Conservation (phyloP, 2,888 invertebrate species). For the Rhyacophila evoluta region DNA sequence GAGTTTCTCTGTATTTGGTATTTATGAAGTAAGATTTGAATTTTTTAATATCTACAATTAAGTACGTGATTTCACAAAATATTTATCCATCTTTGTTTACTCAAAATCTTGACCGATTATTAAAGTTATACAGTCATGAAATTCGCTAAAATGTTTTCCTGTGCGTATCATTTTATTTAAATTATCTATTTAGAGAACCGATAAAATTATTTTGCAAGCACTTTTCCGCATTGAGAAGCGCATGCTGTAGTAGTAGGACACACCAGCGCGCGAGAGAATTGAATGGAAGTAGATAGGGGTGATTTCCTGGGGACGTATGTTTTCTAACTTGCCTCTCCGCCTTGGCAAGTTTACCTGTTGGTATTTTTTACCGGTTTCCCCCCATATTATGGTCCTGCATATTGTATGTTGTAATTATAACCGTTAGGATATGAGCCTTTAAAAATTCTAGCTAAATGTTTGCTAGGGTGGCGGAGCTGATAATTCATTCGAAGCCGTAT, state of each 20-base stretch:
- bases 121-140: no score
- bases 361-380: conserved; percentile 5
- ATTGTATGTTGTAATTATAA: neutral
- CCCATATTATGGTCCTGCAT: neutral
- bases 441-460: neutral
- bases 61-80: no score
- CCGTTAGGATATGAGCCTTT: neutral
- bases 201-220: no score
- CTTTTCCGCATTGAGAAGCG: neutral
- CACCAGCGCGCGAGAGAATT: neutral
- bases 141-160: no score
- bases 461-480: neutral
- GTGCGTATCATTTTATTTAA: no score
- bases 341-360: neutral
- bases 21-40: no score
- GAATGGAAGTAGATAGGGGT: neutral
- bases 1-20: no score
- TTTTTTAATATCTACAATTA: no score
- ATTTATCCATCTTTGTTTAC: no score
- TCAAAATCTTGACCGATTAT: no score
- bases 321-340: neutral
- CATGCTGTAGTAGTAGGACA: neutral
- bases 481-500: neutral
- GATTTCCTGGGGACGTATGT: neutral
- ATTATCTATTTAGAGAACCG: no score